Base-by-base conservation (phyloP, 2,113 vertebrate species). In the Cyprinodon tularosa region DNA sequence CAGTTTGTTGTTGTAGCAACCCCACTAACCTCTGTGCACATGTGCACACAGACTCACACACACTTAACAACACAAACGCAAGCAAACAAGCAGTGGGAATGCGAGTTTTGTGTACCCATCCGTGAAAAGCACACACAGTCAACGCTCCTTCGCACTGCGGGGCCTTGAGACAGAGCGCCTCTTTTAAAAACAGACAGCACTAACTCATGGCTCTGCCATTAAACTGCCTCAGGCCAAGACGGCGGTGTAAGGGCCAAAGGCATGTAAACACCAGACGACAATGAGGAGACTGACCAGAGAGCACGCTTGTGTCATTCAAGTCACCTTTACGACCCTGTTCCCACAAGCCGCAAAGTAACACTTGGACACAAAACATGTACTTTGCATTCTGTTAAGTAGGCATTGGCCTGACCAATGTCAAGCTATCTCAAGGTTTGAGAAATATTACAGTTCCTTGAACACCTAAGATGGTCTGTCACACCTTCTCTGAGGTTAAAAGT, bases 201-300 rank as follows among this genome's bases (percentile, higher is more conserved):
- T 90, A 90, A 92, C 78, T 90, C 87, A 88, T 50, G 68, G 77
- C 38, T 62, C 82, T 60, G 78, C 74, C 39, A 88, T 92, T 88
- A 88, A 90, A 89, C 20, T 40, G 82, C 81, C 76, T 40, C n/a
- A 4, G 84, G 81, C 67, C 78, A 20, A 62, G 76, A 81, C 71
- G 37, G 81, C 22, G 77, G 81, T 83, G 83, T 4, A 73, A 86
- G 81, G 84, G 82, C 87, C 80, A 45, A 72, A 84, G 82, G 87
- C 90, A 86, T 87, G 87, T 88, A 85, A 92, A 93, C 86, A 89
- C 68, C 82, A 86, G 74, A 82, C 84, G 71, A 91, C 89, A 90
- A 88, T 88, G 77, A 88, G 82, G 81, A 80, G 75, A 86, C 86
- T 84, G 84, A 91, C 88, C 87, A 89, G 86, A 80, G 84, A 76